These are phyloP conservation scores for Anaspis maculata DNA, from an alignment of 2,888 invertebrate species.

Conservation along the genomic window DNA sequence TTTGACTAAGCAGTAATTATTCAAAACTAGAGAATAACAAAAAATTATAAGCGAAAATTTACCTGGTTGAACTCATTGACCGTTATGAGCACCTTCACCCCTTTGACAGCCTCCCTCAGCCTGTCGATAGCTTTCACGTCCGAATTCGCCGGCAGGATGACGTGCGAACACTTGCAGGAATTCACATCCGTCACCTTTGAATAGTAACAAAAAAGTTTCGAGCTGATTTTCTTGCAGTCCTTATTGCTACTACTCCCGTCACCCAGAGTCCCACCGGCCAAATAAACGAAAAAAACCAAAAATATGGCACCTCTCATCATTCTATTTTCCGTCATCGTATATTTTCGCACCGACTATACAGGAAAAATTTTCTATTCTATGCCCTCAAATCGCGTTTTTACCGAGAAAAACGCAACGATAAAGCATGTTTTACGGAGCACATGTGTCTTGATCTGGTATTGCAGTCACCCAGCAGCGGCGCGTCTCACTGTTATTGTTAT, in stretches of 20 bases:
- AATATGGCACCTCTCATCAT: slow-evolving; percentile 15
- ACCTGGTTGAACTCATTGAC: slow-evolving; percentile 53
- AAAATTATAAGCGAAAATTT: too few relatives aligned
- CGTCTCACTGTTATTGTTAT: slow-evolving; percentile 3
- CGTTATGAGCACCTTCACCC: slow-evolving; percentile 49
- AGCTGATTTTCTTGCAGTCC: slow-evolving; percentile 30
- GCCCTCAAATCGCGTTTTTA: too few relatives aligned
- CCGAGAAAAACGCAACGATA: too few relatives aligned
- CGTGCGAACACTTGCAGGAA: slow-evolving; percentile 37
- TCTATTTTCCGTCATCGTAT: too few relatives aligned
- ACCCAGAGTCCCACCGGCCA: too few relatives aligned
- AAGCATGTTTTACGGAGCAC: neutral
- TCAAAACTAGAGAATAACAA: too few relatives aligned
- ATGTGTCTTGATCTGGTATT: slow-evolving; percentile 9
- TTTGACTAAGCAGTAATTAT: too few relatives aligned
- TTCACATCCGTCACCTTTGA: slow-evolving; percentile 30
- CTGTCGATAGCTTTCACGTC: slow-evolving; percentile 39
- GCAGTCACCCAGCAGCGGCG: slow-evolving; percentile 8
- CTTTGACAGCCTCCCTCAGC: slow-evolving; percentile 44
- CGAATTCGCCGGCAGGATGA: slow-evolving; percentile 32
- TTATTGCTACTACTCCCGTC: slow-evolving; percentile 18
- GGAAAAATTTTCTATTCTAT: too few relatives aligned
- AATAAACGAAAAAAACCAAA: slow-evolving; percentile 9
- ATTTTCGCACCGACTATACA: too few relatives aligned
- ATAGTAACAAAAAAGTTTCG: slow-evolving; percentile 38